Evolutionary conservation across 2,797 vertebrate species (phyloP).

Genomic region (Tokudaia muenninki): DNA sequence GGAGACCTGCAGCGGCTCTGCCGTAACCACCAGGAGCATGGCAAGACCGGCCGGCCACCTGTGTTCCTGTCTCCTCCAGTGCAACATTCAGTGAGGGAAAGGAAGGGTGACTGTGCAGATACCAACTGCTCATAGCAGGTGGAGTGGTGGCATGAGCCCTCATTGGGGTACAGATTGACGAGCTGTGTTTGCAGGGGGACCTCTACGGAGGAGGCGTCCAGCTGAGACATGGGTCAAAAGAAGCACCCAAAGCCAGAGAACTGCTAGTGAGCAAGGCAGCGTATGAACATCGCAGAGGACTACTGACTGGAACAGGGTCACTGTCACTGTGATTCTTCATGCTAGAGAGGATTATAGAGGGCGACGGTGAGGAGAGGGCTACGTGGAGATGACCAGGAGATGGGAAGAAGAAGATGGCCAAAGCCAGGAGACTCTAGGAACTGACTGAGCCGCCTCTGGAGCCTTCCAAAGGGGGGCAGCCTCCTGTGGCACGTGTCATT

Average conservation of each 20-base stretch:
- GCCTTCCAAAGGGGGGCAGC: neutral
- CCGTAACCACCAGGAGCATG: neutral
- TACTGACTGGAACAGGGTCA: neutral
- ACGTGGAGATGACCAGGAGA: neutral
- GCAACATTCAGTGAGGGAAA: neutral
- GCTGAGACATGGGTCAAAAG: fast-evolving
- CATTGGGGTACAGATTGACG: neutral
- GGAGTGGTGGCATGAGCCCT: neutral
- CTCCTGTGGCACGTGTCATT: neutral
- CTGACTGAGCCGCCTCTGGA: too few relatives aligned
- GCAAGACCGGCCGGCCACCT: too few relatives aligned
- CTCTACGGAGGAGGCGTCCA: neutral
- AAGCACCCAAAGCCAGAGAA: neutral
- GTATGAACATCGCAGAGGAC: neutral
- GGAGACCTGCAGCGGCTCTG: too few relatives aligned
- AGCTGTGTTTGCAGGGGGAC: neutral
- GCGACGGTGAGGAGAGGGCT: neutral
- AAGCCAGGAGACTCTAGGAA: neutral
- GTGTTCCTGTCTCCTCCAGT: neutral
- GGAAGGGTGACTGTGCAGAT: too few relatives aligned
- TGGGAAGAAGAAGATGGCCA: neutral
- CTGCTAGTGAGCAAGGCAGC: neutral
- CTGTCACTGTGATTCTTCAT: neutral
- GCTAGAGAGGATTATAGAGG: neutral
- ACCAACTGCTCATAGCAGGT: neutral